Conservation (phyloP, 2,113 vertebrate species). For the Cebus imitator region DNA sequence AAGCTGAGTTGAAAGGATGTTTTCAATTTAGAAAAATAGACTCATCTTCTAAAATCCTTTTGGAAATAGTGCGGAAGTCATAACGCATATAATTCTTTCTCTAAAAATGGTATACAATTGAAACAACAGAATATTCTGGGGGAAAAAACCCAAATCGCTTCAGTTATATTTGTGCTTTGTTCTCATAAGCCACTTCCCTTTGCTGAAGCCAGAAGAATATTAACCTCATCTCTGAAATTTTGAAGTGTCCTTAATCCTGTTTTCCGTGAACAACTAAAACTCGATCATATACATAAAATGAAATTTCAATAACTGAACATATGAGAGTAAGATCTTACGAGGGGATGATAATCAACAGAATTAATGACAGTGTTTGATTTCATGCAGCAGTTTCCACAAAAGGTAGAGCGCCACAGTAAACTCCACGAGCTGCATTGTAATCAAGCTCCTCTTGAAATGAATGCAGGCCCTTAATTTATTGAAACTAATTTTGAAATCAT, state of each 20-base stretch:
- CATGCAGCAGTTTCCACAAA: neutral
- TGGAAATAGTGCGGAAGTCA: neutral
- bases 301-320: neutral
- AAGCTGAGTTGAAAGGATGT: neutral
- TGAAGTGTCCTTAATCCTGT: neutral
- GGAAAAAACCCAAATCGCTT: neutral
- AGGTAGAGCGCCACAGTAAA: neutral
- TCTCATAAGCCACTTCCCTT: neutral
- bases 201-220: neutral
- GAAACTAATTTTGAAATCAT: conserved; percentile 79
- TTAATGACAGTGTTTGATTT: neutral
- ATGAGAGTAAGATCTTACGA: neutral
- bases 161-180: neutral
- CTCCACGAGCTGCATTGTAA: neutral
- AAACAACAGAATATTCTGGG: neutral
- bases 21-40: neutral
- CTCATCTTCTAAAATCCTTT: conserved; percentile 5
- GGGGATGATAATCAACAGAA: neutral
- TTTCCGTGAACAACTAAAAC: neutral
- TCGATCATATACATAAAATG: neutral
- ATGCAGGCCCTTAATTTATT: conserved; percentile 68
- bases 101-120: neutral
- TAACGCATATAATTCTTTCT: conserved; percentile 38
- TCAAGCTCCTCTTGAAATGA: conserved; percentile 36
- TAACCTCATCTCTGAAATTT: conserved; percentile 1